A percentile compares a stretch with the other conserved stretches of the same genome.
phyloP scores from a whole-genome alignment of 2,113 vertebrate genomes.

The Zootoca vivipara region DNA sequence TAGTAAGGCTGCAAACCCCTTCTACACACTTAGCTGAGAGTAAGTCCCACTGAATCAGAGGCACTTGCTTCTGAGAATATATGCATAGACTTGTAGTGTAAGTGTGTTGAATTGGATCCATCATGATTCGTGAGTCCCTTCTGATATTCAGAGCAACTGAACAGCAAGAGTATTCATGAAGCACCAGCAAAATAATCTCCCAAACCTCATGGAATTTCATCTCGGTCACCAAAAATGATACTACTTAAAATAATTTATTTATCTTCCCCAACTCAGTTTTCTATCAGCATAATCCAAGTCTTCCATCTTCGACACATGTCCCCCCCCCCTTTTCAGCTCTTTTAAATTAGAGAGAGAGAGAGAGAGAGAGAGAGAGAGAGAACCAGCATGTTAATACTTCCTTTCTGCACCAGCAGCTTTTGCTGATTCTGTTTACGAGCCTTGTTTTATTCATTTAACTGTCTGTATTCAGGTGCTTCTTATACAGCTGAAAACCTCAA shows the following conservation, averaged over 20 bases:
- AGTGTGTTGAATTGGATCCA: neutral
- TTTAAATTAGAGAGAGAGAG: too few relatives aligned
- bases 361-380: too few relatives aligned
- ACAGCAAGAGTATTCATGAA: neutral
- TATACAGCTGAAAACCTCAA: neutral
- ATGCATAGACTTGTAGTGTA: too few relatives aligned
- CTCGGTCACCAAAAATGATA: constrained; percentile 10
- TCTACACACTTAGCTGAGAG: too few relatives aligned
- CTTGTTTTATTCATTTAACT: neutral
- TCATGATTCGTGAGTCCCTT: neutral
- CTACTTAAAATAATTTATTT: constrained; percentile 29
- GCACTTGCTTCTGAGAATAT: too few relatives aligned
- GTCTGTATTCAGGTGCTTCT: neutral
- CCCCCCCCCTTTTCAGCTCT: neutral
- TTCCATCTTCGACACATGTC: neutral
- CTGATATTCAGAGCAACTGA: neutral
- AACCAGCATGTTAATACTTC: neutral
- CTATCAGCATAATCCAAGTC: neutral
- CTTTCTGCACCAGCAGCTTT: neutral
- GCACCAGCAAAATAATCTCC: neutral
- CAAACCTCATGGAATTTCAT: constrained; percentile 17
- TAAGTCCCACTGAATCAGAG: too few relatives aligned
- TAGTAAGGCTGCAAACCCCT: too few relatives aligned
- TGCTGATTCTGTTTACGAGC: neutral
- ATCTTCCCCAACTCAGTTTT: constrained; percentile 39